phyloP scores from a whole-genome alignment of 2,113 vertebrate species.

The Podarcis raffonei region DNA sequence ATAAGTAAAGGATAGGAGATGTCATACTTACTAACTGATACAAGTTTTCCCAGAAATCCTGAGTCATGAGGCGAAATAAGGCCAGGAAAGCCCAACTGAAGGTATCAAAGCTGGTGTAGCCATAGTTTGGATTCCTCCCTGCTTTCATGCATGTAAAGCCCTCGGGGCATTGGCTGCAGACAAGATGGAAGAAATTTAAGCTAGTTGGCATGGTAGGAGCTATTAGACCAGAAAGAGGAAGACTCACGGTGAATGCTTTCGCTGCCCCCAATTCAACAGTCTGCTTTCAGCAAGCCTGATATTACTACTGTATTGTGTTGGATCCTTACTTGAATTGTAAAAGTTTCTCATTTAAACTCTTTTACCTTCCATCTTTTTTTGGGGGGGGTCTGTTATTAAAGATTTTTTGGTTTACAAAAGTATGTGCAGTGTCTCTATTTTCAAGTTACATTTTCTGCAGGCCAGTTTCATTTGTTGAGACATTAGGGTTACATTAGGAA shows the following conservation, averaged over 20 bases:
- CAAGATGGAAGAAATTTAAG: constrained; percentile 13
- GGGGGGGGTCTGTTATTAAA: too few relatives aligned
- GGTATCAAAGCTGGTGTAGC: constrained; percentile 97
- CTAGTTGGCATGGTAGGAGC: not conserved
- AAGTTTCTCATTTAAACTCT: too few relatives aligned
- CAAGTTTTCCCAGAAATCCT: constrained; percentile 98
- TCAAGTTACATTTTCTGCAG: too few relatives aligned
- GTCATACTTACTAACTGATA: constrained; percentile 88
- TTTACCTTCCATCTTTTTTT: too few relatives aligned
- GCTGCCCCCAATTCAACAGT: not conserved
- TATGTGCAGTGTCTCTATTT: too few relatives aligned
- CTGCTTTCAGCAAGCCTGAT: fast-evolving
- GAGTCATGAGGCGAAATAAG: constrained; percentile 98
- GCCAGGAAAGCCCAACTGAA: constrained; percentile 99
- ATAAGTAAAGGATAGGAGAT: fast-evolving
- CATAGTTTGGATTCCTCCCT: constrained; percentile 96
- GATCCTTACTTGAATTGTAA: too few relatives aligned
- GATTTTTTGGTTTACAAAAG: too few relatives aligned
- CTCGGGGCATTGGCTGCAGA: constrained; percentile 90
- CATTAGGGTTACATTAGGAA: too few relatives aligned
- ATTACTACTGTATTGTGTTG: too few relatives aligned
- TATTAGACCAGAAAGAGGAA: not conserved
- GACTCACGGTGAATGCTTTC: fast-evolving
- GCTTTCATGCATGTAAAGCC: constrained; percentile 96
- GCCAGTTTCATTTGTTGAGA: too few relatives aligned